Evolutionary conservation across 2,888 invertebrate species (phyloP).

Genomic region (Drosophila kambysellisi): DNA sequence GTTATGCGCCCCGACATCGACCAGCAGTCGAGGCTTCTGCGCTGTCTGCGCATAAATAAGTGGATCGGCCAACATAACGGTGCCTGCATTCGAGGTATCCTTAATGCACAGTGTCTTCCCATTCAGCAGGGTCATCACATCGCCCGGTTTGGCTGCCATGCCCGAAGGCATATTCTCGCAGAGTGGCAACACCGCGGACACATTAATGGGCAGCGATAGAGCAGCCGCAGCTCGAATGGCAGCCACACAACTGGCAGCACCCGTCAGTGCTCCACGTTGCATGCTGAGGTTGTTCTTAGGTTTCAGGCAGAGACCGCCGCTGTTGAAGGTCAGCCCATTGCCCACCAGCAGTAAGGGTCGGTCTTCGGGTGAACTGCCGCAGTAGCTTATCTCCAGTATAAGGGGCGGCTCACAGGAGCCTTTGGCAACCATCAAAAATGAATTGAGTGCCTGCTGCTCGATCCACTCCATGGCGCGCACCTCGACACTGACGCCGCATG

Average conservation of each 20-base stretch:
- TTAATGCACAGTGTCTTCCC: conserved; percentile 85
- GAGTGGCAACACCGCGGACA: conserved; percentile 85
- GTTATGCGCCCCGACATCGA: conserved; percentile 87
- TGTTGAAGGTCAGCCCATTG: conserved; percentile 87
- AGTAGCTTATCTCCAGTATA: conserved; percentile 87
- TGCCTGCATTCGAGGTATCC: conserved; percentile 89
- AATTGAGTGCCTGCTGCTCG: conserved; percentile 86
- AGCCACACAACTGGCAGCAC: conserved; percentile 87
- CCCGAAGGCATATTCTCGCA: conserved; percentile 87
- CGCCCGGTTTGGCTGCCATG: conserved; percentile 86
- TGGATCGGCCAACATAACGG: conserved; percentile 92
- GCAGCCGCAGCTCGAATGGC: conserved; percentile 86
- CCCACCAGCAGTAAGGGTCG: conserved; percentile 87
- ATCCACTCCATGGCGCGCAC: conserved; percentile 87
- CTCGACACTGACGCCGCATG: conserved; percentile 86
- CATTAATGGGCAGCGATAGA: conserved; percentile 86
- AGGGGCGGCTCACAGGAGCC: conserved; percentile 86
- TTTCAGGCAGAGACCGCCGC: conserved; percentile 82
- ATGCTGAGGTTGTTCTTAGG: conserved; percentile 65
- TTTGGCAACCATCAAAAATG: conserved; percentile 85
- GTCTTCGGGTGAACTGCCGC: conserved; percentile 84
- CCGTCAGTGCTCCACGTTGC: conserved; percentile 87
- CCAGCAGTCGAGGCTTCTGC: conserved; percentile 86
- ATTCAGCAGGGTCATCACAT: conserved; percentile 85
- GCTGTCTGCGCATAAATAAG: conserved; percentile 90